Evolutionary conservation across 2,797 vertebrate species (phyloP), one percentile per base, ranked within the genome.

Genomic region (Crax fasciolata): DNA sequence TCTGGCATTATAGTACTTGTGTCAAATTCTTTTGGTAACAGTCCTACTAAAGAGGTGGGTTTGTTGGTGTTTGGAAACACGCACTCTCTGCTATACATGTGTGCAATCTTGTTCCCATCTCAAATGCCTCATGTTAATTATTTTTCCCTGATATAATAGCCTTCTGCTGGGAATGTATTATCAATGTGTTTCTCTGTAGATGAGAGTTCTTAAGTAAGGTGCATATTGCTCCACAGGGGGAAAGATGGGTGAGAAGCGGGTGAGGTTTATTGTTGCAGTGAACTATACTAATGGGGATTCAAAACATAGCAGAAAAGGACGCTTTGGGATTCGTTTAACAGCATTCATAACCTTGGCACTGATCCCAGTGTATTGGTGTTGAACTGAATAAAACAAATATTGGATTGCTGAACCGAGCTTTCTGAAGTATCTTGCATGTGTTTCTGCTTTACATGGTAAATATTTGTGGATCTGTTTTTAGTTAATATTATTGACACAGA

Each of bases 381-480:
- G 96, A 96, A 94, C 58, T 84, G 87, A 97, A 90, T 92, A 96
- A 97, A 96, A 95, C 89, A 94, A 97, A 86, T 49, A 93, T 7
- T 88, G 79, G 68, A 80, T 88, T 94, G 89, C 79, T 91, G 95
- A 97, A 92, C 30, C 16, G 83, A 85, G 94, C 55, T 91, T 92
- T 91, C 73, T 76, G 84, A 92, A 96, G 84, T 82, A 24, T 32
- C 95, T 90, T 93, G 96, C 90, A 95, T 81, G 84, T 93, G 85
- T 97, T 97, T 97, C 51, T 95, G 91, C 84, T 97, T 96, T 97
- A 74, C 57, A 75, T 27, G 89, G 57, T 90, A 97, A 97, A 95
- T 91, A 96, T 93, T 90, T 94, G 63, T 89, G 51, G 84, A 89
- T 93, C 62, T 90, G 93, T 82, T 97, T 97, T 92, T 54, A 94